phyloP scores from a whole-genome alignment of 1,140 invertebrate species.

The Trialeurodes vaporariorum region DNA sequence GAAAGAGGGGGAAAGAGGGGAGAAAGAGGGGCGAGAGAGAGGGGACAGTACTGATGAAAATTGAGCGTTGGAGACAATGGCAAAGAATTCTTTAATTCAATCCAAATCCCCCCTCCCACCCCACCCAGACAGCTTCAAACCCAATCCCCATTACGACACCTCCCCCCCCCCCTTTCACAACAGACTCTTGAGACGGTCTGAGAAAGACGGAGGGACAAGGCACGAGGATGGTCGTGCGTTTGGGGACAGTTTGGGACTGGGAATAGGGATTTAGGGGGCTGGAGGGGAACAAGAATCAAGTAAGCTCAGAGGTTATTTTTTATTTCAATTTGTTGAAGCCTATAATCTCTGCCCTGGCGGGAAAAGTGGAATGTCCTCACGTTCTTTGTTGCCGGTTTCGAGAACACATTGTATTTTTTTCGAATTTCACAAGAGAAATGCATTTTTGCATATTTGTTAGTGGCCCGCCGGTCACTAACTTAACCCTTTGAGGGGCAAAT shows the following conservation, averaged over 20 bases:
- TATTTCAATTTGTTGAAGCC: background rate
- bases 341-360: background rate
- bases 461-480: too few relatives aligned
- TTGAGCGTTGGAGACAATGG: background rate
- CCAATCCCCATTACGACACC: too few relatives aligned
- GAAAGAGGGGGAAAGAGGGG: background rate
- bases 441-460: too few relatives aligned
- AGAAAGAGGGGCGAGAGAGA: too few relatives aligned
- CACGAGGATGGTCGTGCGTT: too few relatives aligned
- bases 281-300: background rate
- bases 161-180: background rate
- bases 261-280: background rate
- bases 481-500: too few relatives aligned
- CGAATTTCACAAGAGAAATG: too few relatives aligned
- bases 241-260: background rate
- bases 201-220: background rate
- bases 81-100: background rate
- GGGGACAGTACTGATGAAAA: background rate
- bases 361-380: too few relatives aligned
- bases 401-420: too few relatives aligned
- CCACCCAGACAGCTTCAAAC: too few relatives aligned
- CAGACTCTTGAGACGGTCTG: background rate
- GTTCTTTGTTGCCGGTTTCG: too few relatives aligned
- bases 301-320: background rate
- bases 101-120: too few relatives aligned